phyloP scores from a whole-genome alignment of 2,888 invertebrate species.

The Cantharis lateralis region DNA sequence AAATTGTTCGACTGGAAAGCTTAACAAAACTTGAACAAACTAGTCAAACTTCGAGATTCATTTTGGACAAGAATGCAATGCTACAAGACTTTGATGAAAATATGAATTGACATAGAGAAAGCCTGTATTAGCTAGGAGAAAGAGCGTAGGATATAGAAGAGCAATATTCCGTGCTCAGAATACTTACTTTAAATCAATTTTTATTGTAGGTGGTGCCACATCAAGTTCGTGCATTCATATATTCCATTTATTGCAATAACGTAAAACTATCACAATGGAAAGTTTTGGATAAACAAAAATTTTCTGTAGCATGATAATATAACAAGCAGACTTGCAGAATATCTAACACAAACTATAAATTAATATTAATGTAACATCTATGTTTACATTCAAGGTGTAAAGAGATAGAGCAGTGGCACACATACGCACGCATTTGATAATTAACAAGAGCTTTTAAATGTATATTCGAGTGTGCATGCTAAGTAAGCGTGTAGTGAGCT shows the following conservation, averaged over 20 bases:
- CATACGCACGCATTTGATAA: constrained; percentile 16
- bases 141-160: constrained; percentile 38
- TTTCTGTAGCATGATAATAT: not conserved
- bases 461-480: constrained; percentile 25
- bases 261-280: not conserved
- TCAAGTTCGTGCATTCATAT: constrained; percentile 28
- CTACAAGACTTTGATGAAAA: constrained; percentile 34
- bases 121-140: constrained; percentile 23
- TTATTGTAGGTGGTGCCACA: constrained; percentile 35
- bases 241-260: not conserved
- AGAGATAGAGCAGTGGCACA: not conserved
- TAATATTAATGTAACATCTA: not conserved
- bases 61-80: constrained; percentile 32
- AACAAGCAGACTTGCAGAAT: not conserved
- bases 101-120: constrained; percentile 40
- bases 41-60: constrained; percentile 27
- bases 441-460: constrained; percentile 30
- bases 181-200: constrained; percentile 38
- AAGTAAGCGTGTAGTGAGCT: constrained; percentile 28
- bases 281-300: not conserved
- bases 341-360: not conserved
- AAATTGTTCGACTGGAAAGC: not conserved
- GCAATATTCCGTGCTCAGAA: constrained; percentile 40
- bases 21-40: constrained; percentile 13
- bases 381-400: not conserved